Percentiles rank a stretch among this genome's conserved stretches.
Conservation (phyloP, 2,888 invertebrate genomes). For the Zootermopsis nevadensis region DNA sequence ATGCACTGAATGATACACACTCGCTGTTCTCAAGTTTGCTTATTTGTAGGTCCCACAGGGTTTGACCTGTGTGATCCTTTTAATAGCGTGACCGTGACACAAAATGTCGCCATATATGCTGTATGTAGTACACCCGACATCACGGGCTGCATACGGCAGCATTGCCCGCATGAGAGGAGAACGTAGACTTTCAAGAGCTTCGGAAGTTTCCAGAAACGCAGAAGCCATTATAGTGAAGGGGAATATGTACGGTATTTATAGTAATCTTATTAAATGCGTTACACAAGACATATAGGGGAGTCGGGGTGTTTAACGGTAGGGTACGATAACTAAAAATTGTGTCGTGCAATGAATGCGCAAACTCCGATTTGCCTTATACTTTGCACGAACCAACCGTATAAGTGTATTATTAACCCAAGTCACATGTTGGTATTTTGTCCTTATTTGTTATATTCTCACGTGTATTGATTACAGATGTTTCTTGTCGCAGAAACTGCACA, state of each 20-base stretch:
- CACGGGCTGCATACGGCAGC: neutral
- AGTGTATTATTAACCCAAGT: neutral
- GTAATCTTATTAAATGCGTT: neutral
- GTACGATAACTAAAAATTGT: neutral
- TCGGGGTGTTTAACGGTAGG: neutral
- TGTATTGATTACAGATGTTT: neutral
- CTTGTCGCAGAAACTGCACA: neutral
- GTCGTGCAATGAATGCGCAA: neutral
- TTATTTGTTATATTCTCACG: neutral
- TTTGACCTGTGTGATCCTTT: neutral
- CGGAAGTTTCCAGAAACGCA: neutral
- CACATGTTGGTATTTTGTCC: neutral
- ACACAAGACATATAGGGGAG: neutral
- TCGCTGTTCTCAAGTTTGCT: neutral
- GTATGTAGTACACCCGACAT: neutral
- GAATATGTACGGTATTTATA: neutral
- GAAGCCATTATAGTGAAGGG: neutral
- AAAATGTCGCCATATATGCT: neutral
- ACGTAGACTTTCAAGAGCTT: constrained; percentile 2
- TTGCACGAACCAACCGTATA: neutral
- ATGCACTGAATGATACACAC: neutral
- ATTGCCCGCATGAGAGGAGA: neutral
- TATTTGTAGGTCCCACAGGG: neutral
- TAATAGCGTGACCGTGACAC: neutral
- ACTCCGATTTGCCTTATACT: neutral